Evolutionary conservation across 2,113 vertebrate species (phyloP).

Genomic region (Gopherus flavomarginatus): DNA sequence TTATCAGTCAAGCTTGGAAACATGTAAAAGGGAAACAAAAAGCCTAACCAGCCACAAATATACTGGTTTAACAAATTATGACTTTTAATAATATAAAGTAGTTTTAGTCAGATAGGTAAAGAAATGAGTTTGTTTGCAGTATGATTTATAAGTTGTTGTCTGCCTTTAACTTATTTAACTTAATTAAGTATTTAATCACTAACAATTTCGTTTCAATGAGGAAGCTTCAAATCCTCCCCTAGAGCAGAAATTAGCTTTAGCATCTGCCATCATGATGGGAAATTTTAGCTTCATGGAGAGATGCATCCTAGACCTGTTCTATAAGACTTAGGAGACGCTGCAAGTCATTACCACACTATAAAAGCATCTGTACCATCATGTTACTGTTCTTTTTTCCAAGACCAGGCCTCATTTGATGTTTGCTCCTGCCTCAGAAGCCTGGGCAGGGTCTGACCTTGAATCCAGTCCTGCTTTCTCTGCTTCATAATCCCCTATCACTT

Average conservation of each 20-base stretch:
- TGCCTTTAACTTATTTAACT: background rate
- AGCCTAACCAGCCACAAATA: background rate
- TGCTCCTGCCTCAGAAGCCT: background rate
- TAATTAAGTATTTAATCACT: background rate
- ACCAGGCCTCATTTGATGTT: background rate
- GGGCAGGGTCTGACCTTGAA: background rate
- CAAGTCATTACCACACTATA: background rate
- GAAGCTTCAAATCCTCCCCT: background rate
- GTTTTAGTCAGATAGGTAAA: background rate
- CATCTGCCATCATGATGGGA: fast-evolving
- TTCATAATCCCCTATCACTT: background rate
- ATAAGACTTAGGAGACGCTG: background rate
- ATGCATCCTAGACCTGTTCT: background rate
- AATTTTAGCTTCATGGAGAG: background rate
- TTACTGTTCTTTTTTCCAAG: background rate
- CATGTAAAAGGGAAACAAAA: background rate
- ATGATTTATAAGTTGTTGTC: conserved; percentile 2
- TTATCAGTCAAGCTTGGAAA: background rate
- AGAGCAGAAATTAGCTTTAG: background rate
- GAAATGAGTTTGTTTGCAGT: background rate
- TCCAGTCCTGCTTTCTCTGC: background rate
- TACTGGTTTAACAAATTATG: background rate
- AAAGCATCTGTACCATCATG: background rate
- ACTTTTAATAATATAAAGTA: background rate
- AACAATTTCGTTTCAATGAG: background rate